phyloP scores from a whole-genome alignment of 2,888 invertebrate genomes.

The Agrochola lota region DNA sequence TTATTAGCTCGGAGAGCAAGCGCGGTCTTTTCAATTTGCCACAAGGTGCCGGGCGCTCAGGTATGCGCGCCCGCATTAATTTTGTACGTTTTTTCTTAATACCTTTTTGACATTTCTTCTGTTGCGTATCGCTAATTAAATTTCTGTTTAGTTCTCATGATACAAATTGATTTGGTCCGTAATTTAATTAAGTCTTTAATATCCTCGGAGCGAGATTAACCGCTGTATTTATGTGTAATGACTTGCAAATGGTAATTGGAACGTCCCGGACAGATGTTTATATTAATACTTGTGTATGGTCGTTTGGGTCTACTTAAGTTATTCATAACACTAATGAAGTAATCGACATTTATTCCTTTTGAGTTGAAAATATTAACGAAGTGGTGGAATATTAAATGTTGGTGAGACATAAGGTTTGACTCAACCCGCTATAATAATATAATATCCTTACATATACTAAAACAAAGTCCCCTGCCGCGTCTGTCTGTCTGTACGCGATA shows the following conservation, averaged over 20 bases:
- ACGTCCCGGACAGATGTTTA: conserved; percentile 62
- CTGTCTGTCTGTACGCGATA: no score
- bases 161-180: conserved; percentile 85
- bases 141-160: conserved; percentile 79
- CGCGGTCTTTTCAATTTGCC: conserved; percentile 90
- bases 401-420: conserved; percentile 5
- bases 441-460: no score
- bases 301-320: conserved; percentile 56
- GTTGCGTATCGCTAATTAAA: conserved; percentile 83
- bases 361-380: conserved; percentile 44
- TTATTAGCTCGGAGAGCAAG: conserved; percentile 88
- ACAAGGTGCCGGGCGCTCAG: conserved; percentile 84
- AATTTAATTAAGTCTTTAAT: conserved; percentile 83
- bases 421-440: background rate
- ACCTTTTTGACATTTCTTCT: conserved; percentile 84
- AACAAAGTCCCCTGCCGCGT: no score
- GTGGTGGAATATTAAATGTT: conserved; percentile 21
- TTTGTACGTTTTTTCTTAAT: conserved; percentile 78
- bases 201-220: conserved; percentile 70
- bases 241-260: conserved; percentile 64
- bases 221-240: conserved; percentile 67
- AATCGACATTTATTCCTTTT: conserved; percentile 55
- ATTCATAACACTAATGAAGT: conserved; percentile 64
- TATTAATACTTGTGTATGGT: conserved; percentile 56
- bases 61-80: conserved; percentile 72